Evolutionary conservation across 2,797 vertebrate genomes (phyloP), one percentile per base, ranked within the genome.

Genomic region (Mus minutoides): DNA sequence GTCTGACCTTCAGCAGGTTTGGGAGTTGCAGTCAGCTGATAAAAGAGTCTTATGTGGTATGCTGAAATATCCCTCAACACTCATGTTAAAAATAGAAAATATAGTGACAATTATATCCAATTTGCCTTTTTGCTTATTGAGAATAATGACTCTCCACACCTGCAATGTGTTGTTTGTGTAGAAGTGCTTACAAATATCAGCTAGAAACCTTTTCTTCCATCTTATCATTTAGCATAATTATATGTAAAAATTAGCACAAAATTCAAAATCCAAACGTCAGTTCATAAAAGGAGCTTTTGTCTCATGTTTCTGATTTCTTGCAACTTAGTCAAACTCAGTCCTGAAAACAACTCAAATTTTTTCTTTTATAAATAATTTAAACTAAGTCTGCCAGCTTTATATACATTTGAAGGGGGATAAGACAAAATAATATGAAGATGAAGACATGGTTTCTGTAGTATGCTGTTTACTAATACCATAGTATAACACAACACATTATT

Each of bases 81-180:
- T 78, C 40, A 94, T 10, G 49, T 82, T 93, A 95, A 95, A 96
- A 96, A 92, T 92, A 96, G 84, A 94, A 97, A 79, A 62, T 58
- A 84, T 46, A 96, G 88, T 80, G 87, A 95, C 91, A 95, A 91
- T 97, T 96, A 94, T 71, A 80, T 43, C 67, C n/a, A 84, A 84
- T 92, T 94, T 90, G 21, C 17, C 56, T 95, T 97, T 96, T 91
- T 71, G 83, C 83, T 95, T 92, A 89, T 94, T 84, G 95, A 90
- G 76, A 97, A 90, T 94, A 90, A 93, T 87, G 64, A 93, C 83
- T 94, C 12, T 78, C 62, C 90, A 96, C 94, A 96, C 93, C 97
- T 97, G 96, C 97, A 90, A 49, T 34, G 71, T 90, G 76, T 94
- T 95, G 88, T 95, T 95, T 95, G 94, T 94, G 91, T 80, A 92